These are phyloP conservation scores for Phthorimaea operculella DNA, from an alignment of 1,140 invertebrate genomes.

Conservation along the genomic window DNA sequence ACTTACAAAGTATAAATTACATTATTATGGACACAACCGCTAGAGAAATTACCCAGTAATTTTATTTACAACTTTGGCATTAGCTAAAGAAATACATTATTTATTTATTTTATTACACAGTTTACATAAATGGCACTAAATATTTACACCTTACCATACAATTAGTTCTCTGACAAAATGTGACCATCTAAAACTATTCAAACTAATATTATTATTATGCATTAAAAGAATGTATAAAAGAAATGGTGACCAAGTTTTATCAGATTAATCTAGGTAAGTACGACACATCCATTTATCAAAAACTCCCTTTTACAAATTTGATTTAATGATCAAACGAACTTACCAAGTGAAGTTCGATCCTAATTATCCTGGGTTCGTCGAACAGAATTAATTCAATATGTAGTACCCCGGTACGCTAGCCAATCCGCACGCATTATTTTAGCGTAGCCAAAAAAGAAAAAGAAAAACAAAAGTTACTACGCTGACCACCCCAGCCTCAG, in stretches of 20 bases:
- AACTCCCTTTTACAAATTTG: no score
- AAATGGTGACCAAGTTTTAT: not conserved
- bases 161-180: not conserved
- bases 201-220: not conserved
- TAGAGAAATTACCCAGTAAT: slow-evolving; percentile 23
- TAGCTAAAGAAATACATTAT: slow-evolving; percentile 33
- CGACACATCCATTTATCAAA: no score
- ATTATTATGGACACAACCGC: slow-evolving; percentile 37
- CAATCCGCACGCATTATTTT: no score
- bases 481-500: no score
- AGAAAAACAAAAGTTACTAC: no score
- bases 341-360: no score
- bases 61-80: slow-evolving; percentile 59
- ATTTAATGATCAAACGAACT: no score
- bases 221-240: not conserved
- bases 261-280: no score
- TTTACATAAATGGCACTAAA: slow-evolving; percentile 58
- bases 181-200: not conserved
- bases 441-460: no score
- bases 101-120: slow-evolving; percentile 26
- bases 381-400: no score
- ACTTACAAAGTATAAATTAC: not conserved
- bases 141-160: slow-evolving; percentile 49
- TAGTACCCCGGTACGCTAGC: no score
- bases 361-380: no score